These are phyloP conservation scores for Pelecanus crispus DNA, from an alignment of 2,113 vertebrate genomes.

Conservation along the genomic window DNA sequence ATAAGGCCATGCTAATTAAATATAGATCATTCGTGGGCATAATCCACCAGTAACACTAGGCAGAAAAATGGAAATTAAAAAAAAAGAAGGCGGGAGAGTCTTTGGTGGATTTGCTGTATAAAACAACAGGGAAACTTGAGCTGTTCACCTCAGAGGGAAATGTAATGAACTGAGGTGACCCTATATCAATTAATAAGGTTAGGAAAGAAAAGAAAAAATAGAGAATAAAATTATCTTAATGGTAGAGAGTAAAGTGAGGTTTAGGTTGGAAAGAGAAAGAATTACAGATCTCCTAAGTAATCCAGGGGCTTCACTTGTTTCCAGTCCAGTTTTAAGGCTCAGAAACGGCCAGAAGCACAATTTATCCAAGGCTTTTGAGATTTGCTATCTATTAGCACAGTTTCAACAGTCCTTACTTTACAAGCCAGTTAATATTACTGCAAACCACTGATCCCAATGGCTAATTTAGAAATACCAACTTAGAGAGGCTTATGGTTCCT, in stretches of 20 bases:
- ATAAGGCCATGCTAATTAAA: background rate
- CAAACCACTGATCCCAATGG: background rate
- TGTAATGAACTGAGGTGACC: background rate
- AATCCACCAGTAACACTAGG: background rate
- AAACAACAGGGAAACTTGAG: background rate
- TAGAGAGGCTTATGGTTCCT: background rate
- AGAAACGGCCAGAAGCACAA: background rate
- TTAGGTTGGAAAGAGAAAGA: background rate
- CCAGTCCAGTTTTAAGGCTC: background rate
- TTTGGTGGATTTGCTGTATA: background rate
- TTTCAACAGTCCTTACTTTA: background rate
- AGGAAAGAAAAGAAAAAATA: background rate
- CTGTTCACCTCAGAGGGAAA: background rate
- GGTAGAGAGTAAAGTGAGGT: background rate
- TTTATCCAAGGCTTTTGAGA: background rate
- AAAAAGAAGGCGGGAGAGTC: background rate
- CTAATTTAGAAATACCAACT: background rate
- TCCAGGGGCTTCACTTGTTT: background rate
- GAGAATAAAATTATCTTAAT: background rate
- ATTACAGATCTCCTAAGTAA: background rate
- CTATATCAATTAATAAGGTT: background rate
- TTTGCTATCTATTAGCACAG: background rate
- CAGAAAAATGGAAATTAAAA: background rate
- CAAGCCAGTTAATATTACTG: background rate
- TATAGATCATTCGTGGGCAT: background rate